Evolutionary conservation across 2,113 vertebrate genomes (phyloP).

Genomic region (Eulemur rufifrons): DNA sequence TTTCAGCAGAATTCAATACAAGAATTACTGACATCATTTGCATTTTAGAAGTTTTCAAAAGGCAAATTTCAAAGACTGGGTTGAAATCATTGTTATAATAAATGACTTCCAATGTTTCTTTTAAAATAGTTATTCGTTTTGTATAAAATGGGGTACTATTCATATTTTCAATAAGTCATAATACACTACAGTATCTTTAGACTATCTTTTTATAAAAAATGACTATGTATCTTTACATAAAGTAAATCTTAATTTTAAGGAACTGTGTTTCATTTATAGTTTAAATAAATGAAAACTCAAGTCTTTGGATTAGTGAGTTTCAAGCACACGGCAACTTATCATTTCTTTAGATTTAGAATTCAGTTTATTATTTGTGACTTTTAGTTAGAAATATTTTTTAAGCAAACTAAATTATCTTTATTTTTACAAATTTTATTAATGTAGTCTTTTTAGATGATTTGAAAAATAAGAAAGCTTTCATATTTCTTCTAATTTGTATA

Average conservation of each 20-base stretch:
- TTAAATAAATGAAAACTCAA: not conserved
- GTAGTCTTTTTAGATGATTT: not conserved
- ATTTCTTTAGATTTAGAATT: not conserved
- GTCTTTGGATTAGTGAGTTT: not conserved
- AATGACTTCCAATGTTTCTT: not conserved
- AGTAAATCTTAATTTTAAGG: not conserved
- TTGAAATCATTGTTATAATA: not conserved
- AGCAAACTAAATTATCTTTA: not conserved
- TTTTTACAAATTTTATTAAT: not conserved
- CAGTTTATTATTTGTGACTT: not conserved
- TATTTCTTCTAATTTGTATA: not conserved
- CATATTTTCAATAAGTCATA: not conserved
- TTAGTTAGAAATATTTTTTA: not conserved
- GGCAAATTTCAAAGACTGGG: not conserved
- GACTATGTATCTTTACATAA: not conserved
- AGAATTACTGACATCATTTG: not conserved
- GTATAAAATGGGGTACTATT: not conserved
- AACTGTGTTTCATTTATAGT: not conserved
- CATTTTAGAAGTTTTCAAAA: not conserved
- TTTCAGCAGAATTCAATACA: not conserved
- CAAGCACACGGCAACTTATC: not conserved
- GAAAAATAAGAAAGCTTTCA: not conserved
- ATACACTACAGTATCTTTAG: not conserved
- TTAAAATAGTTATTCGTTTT: not conserved
- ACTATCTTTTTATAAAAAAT: not conserved